These are phyloP conservation scores for Anthonomus grandis DNA, from an alignment of 1,140 invertebrate species.

Conservation along the genomic window DNA sequence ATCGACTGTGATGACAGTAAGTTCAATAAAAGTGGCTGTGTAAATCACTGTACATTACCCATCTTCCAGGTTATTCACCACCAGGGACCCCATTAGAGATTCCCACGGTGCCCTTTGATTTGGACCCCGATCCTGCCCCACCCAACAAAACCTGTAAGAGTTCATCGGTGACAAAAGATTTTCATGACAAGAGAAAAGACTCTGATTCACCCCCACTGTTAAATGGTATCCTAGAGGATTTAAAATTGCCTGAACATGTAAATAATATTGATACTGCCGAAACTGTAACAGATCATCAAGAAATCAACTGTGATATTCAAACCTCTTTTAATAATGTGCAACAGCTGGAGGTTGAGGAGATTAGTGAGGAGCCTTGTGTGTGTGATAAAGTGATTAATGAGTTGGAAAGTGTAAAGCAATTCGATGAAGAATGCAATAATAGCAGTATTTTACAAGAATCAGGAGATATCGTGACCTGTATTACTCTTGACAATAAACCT, in stretches of 20 bases:
- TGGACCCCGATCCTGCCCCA: constrained; percentile 4
- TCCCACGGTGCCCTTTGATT: constrained; percentile 34
- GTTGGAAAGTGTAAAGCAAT: constrained; percentile 5
- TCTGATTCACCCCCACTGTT: too few species aligned
- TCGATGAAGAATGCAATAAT: background rate
- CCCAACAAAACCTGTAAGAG: constrained; percentile 22
- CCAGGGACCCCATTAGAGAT: constrained; percentile 50
- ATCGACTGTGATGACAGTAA: constrained; percentile 43
- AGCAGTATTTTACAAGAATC: too few species aligned
- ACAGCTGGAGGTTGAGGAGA: too few species aligned
- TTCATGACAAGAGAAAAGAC: constrained; percentile 38
- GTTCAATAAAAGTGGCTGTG: constrained; percentile 9
- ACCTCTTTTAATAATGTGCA: constrained; percentile 7
- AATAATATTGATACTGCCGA: background rate
- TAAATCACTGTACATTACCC: background rate
- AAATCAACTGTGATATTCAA: constrained; percentile 27
- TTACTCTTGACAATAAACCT: too few species aligned
- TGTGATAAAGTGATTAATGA: constrained; percentile 8
- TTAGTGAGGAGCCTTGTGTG: too few species aligned
- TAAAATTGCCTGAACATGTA: background rate
- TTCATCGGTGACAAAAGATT: constrained; percentile 31
- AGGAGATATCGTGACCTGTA: too few species aligned
- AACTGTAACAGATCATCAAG: background rate
- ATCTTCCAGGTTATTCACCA: constrained; percentile 49
- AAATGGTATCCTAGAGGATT: too few species aligned